Evolutionary conservation across 1,140 invertebrate species (phyloP).

Genomic region (Macrobrachium nipponense): DNA sequence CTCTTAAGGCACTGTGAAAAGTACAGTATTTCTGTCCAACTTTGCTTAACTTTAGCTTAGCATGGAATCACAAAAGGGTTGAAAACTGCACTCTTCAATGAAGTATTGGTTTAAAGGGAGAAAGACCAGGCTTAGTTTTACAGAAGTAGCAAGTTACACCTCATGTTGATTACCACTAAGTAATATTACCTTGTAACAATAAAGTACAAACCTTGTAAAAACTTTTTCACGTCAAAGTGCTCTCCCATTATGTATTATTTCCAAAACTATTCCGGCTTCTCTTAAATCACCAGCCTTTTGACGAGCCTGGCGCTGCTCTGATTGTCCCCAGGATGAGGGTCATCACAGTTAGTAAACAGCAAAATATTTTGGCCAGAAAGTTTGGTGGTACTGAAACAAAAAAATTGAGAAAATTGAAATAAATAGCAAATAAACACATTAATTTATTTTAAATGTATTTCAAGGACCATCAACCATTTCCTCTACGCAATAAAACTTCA

Average conservation of each 20-base stretch:
- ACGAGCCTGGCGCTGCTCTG: conserved; percentile 67
- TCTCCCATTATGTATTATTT: conserved; percentile 70
- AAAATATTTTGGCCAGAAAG: conserved; percentile 69
- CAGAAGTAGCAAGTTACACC: no score
- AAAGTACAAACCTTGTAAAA: conserved; percentile 69
- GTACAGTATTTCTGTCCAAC: no score
- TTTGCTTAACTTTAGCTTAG: no score
- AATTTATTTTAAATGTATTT: neutral
- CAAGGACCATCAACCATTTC: neutral
- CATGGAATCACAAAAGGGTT: no score
- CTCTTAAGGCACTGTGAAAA: no score
- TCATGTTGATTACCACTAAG: neutral
- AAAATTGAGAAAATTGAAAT: no score
- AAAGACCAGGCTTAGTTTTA: no score
- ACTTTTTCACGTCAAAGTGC: conserved; percentile 69
- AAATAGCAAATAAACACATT: neutral
- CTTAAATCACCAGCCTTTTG: conserved; percentile 70
- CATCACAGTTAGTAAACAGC: conserved; percentile 71
- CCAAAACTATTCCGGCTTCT: conserved; percentile 70
- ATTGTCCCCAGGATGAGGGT: conserved; percentile 69
- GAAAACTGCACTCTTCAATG: no score
- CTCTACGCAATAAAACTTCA: conserved; percentile 1
- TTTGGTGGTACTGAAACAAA: conserved; percentile 65
- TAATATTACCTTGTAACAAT: neutral
- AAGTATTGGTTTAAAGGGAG: no score